phyloP scores from a whole-genome alignment of 1,140 invertebrate genomes.

The Halictus rubicundus region DNA sequence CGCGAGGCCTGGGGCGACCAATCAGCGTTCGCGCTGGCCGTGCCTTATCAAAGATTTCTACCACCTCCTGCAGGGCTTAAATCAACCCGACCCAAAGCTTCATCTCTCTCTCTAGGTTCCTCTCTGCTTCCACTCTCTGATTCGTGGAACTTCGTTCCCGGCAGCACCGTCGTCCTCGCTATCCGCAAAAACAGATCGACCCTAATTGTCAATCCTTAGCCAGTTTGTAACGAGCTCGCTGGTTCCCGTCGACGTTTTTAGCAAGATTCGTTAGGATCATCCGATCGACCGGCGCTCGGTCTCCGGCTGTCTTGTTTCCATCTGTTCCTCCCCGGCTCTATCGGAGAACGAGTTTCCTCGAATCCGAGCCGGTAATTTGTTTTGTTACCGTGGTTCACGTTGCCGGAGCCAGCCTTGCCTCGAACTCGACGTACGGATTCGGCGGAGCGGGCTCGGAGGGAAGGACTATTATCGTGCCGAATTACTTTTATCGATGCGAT shows the following conservation, averaged over 20 bases:
- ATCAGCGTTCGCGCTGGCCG: constrained; percentile 65
- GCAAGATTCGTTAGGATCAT: constrained; percentile 29
- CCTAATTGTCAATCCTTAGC: constrained; percentile 52
- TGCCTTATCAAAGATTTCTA: constrained; percentile 71
- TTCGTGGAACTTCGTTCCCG: constrained; percentile 18
- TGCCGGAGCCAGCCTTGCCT: neutral
- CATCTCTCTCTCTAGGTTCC: neutral
- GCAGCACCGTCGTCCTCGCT: neutral
- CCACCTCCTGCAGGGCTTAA: constrained; percentile 60
- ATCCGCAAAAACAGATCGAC: constrained; percentile 45
- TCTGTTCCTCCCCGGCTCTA: neutral
- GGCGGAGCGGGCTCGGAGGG: too few species aligned
- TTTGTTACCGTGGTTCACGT: neutral
- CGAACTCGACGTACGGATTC: neutral
- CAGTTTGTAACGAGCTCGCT: constrained; percentile 38
- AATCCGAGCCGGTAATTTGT: neutral
- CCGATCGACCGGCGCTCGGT: constrained; percentile 10
- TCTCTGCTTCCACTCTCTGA: neutral
- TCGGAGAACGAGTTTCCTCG: neutral
- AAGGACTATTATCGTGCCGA: too few species aligned
- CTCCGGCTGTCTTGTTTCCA: neutral
- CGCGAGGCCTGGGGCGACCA: constrained; percentile 67
- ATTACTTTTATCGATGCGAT: too few species aligned
- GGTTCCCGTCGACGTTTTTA: constrained; percentile 19
- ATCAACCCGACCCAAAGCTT: constrained; percentile 50